Evolutionary conservation across 1,140 invertebrate genomes (phyloP).

Genomic region (Antheraea pernyi): DNA sequence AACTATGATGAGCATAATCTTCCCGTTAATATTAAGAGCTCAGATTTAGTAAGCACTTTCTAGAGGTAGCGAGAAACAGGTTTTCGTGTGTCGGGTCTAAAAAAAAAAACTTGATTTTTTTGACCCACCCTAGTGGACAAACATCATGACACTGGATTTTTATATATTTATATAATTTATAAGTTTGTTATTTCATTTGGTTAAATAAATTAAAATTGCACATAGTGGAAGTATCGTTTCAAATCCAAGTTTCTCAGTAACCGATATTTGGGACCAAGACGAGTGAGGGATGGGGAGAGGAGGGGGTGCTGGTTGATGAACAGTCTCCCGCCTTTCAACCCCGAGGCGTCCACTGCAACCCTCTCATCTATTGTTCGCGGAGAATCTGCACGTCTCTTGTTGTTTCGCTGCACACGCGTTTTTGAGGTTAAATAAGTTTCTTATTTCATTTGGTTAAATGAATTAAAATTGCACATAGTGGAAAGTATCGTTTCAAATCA

Average conservation of each 20-base stretch:
- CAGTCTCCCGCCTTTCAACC: slow-evolving; percentile 13
- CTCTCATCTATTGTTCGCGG: slow-evolving; percentile 35
- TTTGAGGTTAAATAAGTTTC: slow-evolving; percentile 11
- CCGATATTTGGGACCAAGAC: background rate
- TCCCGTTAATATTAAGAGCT: too few species aligned
- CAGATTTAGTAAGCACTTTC: too few species aligned
- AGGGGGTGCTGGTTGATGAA: slow-evolving; percentile 16
- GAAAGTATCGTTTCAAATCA: background rate
- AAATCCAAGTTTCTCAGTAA: background rate
- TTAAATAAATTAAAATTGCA: background rate
- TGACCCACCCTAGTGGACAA: too few species aligned
- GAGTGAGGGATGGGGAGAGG: background rate
- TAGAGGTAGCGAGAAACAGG: too few species aligned
- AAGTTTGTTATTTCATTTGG: too few species aligned
- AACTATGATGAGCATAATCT: too few species aligned
- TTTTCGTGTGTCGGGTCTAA: too few species aligned
- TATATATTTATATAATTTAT: too few species aligned
- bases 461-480: background rate
- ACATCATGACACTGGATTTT: too few species aligned
- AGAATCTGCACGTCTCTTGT: slow-evolving; percentile 18
- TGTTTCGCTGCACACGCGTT: slow-evolving; percentile 2
- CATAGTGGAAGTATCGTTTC: background rate
- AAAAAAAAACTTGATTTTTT: too few species aligned
- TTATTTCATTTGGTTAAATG: too few species aligned
- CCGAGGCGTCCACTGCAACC: slow-evolving; percentile 20